Evolutionary conservation across 1,140 invertebrate species (phyloP).

Genomic region (Euglossa dilemma): DNA sequence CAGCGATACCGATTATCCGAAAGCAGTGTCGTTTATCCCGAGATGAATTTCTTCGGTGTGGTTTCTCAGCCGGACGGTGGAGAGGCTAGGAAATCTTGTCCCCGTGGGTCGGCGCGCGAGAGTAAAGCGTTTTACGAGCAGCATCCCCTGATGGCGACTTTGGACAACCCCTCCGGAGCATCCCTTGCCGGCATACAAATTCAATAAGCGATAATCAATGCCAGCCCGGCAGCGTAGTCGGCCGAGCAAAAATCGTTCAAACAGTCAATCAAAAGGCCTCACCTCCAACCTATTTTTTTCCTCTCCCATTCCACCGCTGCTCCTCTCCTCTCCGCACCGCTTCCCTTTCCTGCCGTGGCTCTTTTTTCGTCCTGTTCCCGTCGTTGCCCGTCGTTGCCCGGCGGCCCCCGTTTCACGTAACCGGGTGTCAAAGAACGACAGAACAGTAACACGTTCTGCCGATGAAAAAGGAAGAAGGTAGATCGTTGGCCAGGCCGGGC

Average conservation of each 20-base stretch:
- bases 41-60: conserved; percentile 3
- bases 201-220: conserved; percentile 82
- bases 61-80: no score
- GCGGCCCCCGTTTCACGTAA: conserved; percentile 42
- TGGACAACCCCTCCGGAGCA: conserved; percentile 64
- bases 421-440: conserved; percentile 60
- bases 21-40: neutral
- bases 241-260: conserved; percentile 81
- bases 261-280: conserved; percentile 81
- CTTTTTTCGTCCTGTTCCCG: conserved; percentile 29
- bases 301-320: conserved; percentile 41
- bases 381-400: conserved; percentile 20
- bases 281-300: conserved; percentile 67
- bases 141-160: conserved; percentile 59
- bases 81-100: conserved; percentile 11
- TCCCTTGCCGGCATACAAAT: conserved; percentile 73
- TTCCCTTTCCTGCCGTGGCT: neutral
- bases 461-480: conserved; percentile 44
- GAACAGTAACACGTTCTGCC: conserved; percentile 42
- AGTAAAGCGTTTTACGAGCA: conserved; percentile 56
- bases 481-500: conserved; percentile 45
- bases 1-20: neutral
- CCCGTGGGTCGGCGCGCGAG: conserved; percentile 24
- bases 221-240: conserved; percentile 72
- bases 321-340: no score